Evolutionary conservation across 2,888 invertebrate species (phyloP).

Genomic region (Synanthedon tipuliformis): DNA sequence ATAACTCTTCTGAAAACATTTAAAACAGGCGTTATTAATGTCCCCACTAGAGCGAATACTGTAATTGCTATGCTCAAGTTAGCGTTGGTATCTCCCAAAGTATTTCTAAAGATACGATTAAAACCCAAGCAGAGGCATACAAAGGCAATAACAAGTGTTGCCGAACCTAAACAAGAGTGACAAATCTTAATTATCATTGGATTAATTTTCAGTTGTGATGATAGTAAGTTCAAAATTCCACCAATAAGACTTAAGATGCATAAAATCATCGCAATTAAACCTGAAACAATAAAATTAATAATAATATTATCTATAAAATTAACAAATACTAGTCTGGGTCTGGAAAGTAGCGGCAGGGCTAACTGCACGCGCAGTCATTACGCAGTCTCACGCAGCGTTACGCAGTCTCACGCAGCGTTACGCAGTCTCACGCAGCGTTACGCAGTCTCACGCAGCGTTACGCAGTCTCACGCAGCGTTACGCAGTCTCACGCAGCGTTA

Average conservation of each 20-base stretch:
- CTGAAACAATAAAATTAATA: conserved; percentile 21
- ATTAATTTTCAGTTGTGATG: conserved; percentile 8
- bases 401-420: no score
- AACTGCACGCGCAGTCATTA: no score
- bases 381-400: no score
- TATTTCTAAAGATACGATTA: conserved; percentile 9
- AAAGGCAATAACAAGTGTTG: conserved; percentile 29
- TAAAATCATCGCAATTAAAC: conserved; percentile 31
- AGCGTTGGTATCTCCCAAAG: conserved; percentile 13
- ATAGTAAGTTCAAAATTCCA: conserved; percentile 25
- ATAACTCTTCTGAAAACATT: conserved; percentile 11
- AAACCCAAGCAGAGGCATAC: conserved; percentile 25
- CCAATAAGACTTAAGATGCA: conserved; percentile 31
- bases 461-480: no score
- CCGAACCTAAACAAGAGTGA: conserved; percentile 21
- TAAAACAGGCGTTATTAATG: conserved; percentile 15
- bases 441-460: no score
- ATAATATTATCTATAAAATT: no score
- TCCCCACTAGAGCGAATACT: conserved; percentile 25
- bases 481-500: no score
- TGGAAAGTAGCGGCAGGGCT: no score
- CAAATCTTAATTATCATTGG: conserved; percentile 13
- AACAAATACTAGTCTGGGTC: no score
- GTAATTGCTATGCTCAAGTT: conserved; percentile 25
- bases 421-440: no score